Conservation (phyloP, 2,113 vertebrate species). For the Sciurus niger region DNA sequence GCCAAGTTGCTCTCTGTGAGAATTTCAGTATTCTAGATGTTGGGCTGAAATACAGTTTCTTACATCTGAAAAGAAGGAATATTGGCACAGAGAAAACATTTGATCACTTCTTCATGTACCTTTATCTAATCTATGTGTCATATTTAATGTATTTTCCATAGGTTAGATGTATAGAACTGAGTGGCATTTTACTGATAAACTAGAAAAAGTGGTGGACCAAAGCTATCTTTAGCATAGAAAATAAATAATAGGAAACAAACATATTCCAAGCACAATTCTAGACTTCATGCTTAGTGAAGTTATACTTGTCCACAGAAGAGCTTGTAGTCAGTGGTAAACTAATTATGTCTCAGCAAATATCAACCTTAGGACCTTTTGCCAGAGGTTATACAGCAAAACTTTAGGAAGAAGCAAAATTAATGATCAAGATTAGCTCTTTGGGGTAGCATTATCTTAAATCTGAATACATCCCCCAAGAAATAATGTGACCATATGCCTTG, state of each 20-base stretch:
- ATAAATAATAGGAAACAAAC: constrained; percentile 31
- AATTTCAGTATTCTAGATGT: constrained; percentile 67
- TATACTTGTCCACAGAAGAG: constrained; percentile 41
- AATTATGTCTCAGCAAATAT: constrained; percentile 13
- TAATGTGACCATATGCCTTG: not conserved
- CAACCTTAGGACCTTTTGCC: not conserved
- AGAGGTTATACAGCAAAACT: constrained; percentile 19
- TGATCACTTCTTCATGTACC: not conserved
- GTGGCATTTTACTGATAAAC: not conserved
- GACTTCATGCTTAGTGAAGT: not conserved
- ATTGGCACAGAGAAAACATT: constrained; percentile 46
- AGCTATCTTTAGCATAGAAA: not conserved
- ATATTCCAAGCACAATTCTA: not conserved
- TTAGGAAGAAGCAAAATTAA: constrained; percentile 36
- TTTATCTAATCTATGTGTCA: not conserved
- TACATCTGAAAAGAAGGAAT: constrained; percentile 52
- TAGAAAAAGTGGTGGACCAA: not conserved
- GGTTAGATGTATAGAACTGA: constrained; percentile 17
- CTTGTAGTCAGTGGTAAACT: not conserved
- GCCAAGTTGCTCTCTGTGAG: constrained; percentile 54
- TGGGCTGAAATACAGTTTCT: constrained; percentile 4
- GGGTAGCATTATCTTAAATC: not conserved
- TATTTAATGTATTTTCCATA: not conserved
- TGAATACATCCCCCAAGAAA: not conserved
- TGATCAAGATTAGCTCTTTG: not conserved